Percentiles rank a stretch among this genome's conserved stretches.
These are phyloP conservation scores for Esox lucius DNA, from an alignment of 2,797 vertebrate genomes.

Conservation along the genomic window DNA sequence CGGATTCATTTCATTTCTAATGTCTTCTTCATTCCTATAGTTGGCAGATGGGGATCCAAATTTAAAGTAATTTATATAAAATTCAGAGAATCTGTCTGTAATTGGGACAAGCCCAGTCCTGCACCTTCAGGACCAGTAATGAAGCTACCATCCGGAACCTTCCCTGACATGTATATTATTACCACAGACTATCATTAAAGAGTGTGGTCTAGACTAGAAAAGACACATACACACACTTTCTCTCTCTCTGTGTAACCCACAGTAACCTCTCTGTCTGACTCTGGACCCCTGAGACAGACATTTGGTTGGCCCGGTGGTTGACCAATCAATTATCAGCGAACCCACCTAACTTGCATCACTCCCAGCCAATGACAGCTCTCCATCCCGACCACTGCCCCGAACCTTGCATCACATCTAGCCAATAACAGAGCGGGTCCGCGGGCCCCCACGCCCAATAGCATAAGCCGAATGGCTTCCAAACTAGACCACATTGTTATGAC, in stretches of 20 bases:
- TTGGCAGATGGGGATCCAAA: no score
- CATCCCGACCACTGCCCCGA: not conserved
- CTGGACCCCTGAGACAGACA: not conserved
- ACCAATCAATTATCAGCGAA: slow-evolving; percentile 6
- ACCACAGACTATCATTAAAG: not conserved
- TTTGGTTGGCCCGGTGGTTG: not conserved
- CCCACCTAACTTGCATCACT: slow-evolving; percentile 16
- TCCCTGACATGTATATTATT: not conserved
- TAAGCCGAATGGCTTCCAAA: slow-evolving; percentile 32
- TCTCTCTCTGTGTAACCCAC: not conserved
- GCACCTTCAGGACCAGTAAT: not conserved
- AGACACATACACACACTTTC: not conserved
- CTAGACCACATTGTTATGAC: slow-evolving; percentile 48
- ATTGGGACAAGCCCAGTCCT: not conserved
- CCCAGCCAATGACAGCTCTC: slow-evolving; percentile 22
- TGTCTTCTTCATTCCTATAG: no score
- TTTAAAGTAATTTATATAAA: no score
- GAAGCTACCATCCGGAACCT: not conserved
- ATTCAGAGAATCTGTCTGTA: no score
- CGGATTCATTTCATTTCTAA: no score
- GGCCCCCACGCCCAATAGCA: slow-evolving; percentile 24
- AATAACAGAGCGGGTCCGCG: not conserved
- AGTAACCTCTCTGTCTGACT: not conserved
- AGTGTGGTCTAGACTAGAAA: not conserved
- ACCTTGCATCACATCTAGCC: slow-evolving; percentile 3